phyloP scores from a whole-genome alignment of 23 tunicate species.

The Clavelina lepadiformis region DNA sequence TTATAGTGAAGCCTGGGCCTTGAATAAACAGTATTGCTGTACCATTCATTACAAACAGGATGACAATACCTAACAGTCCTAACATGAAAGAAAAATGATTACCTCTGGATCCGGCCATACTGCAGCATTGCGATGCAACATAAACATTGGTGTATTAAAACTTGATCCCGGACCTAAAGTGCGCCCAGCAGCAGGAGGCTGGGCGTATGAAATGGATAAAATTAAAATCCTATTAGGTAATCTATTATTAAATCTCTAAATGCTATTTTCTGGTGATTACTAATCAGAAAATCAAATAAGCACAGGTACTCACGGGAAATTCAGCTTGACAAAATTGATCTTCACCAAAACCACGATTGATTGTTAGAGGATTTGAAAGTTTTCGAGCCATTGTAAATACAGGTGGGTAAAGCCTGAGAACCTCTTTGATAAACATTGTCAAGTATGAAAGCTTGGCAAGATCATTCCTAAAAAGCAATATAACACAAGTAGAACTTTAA shows the following conservation, averaged over 20 bases:
- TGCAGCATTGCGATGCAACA: conserved; percentile 6
- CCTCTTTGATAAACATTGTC: conserved; percentile 42
- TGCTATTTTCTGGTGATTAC: background rate
- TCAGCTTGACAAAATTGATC: conserved; percentile 10
- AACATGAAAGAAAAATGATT: background rate
- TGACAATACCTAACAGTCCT: no score
- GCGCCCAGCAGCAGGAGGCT: background rate
- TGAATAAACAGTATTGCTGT: no score
- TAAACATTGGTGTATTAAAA: background rate
- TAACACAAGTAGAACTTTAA: no score
- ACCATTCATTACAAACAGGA: no score
- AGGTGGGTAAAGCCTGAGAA: conserved; percentile 35
- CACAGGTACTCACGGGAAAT: background rate
- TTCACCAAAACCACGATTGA: conserved; percentile 28
- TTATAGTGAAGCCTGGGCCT: no score
- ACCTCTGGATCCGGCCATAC: conserved; percentile 18
- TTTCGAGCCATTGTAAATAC: conserved; percentile 27
- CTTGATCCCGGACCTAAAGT: background rate
- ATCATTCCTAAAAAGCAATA: conserved; percentile 8
- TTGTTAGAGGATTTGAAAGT: conserved; percentile 1
- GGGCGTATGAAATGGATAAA: background rate
- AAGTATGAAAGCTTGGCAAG: conserved; percentile 26
- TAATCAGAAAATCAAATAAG: background rate
- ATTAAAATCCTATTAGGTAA: background rate
- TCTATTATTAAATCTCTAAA: background rate